Percentiles rank a stretch among this genome's conserved stretches.
Conservation (phyloP, 2,888 invertebrate species). For the Orgyia antiqua region DNA sequence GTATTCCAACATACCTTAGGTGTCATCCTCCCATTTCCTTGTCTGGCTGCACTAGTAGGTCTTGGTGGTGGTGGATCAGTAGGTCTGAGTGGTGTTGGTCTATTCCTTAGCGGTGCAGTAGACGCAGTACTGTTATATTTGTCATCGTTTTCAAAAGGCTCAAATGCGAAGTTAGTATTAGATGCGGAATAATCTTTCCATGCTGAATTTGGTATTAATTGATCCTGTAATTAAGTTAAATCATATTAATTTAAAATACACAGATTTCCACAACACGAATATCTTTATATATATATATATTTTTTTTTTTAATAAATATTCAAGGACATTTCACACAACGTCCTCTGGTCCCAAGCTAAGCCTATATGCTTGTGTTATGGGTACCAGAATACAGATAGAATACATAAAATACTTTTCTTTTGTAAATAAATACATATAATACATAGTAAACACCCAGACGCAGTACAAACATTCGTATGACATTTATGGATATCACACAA, state of each 20-base stretch:
- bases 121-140: conserved; percentile 69
- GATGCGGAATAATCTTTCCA: conserved; percentile 93
- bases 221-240: too few relatives aligned
- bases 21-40: neutral
- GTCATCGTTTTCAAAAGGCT: conserved; percentile 90
- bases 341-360: too few relatives aligned
- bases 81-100: conserved; percentile 27
- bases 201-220: conserved; percentile 68
- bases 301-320: neutral
- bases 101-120: conserved; percentile 33
- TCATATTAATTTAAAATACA: too few relatives aligned
- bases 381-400: too few relatives aligned
- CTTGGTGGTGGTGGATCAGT: conserved; percentile 37
- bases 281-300: neutral
- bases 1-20: too few relatives aligned
- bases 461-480: too few relatives aligned
- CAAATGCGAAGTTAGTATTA: conserved; percentile 94
- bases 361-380: too few relatives aligned
- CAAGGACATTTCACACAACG: too few relatives aligned
- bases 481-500: too few relatives aligned
- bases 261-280: neutral
- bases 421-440: too few relatives aligned
- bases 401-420: too few relatives aligned
- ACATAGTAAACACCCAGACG: too few relatives aligned
- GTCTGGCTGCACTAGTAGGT: conserved; percentile 5